These are phyloP conservation scores for Coreoperca whiteheadi DNA, from an alignment of 2,113 vertebrate species.

Conservation along the genomic window DNA sequence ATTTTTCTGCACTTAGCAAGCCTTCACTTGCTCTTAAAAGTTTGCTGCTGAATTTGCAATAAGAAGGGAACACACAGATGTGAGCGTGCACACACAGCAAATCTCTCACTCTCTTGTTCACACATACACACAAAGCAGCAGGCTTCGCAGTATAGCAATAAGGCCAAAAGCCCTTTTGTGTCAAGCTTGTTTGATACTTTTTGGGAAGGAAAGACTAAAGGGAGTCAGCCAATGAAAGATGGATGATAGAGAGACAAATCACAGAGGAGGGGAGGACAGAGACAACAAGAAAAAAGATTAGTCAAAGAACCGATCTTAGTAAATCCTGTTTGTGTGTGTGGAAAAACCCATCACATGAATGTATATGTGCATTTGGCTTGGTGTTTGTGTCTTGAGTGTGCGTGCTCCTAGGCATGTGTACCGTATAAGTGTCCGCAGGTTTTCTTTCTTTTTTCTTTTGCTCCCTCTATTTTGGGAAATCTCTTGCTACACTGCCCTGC, in stretches of 20 bases:
- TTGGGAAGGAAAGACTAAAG: slow-evolving; percentile 3
- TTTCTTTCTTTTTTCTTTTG: background rate
- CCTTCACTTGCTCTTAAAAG: slow-evolving; percentile 34
- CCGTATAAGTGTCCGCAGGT: background rate
- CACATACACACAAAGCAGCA: background rate
- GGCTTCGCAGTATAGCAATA: slow-evolving; percentile 13
- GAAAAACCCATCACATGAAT: background rate
- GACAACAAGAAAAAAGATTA: background rate
- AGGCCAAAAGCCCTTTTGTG: slow-evolving; percentile 17
- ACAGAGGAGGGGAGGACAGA: background rate
- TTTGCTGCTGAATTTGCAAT: slow-evolving; percentile 61
- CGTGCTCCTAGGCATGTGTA: slow-evolving; percentile 6
- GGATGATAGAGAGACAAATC: slow-evolving; percentile 19
- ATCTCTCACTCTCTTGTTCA: background rate
- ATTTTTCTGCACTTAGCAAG: slow-evolving; percentile 40
- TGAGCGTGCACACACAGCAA: background rate
- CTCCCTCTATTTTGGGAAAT: slow-evolving; percentile 64
- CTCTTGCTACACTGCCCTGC: slow-evolving; percentile 19
- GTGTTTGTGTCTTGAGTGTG: background rate
- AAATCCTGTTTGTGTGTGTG: background rate
- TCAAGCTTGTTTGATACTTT: slow-evolving; percentile 31
- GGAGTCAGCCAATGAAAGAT: slow-evolving; percentile 25
- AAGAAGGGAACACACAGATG: background rate
- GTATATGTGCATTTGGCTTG: background rate
- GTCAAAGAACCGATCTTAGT: background rate